These are phyloP conservation scores for Subacronicta megacephala DNA, from an alignment of 2,888 invertebrate species.

Conservation along the genomic window DNA sequence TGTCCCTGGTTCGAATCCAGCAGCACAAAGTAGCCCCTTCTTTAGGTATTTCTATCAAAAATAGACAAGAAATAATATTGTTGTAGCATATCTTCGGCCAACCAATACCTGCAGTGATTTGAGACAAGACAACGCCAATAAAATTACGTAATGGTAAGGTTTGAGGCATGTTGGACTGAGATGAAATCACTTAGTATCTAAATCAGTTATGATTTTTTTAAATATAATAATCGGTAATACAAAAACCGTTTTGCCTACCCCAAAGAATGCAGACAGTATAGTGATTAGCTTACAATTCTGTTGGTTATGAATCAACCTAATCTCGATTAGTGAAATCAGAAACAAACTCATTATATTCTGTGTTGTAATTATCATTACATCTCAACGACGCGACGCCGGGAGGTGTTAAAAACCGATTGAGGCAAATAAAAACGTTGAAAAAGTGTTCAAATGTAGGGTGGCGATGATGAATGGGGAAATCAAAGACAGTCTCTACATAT, in stretches of 20 bases:
- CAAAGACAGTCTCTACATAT: background rate
- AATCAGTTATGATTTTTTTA: no score
- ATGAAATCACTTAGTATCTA: no score
- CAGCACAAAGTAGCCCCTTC: no score
- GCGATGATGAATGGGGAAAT: background rate
- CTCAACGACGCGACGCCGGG: conserved; percentile 42
- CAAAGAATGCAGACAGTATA: conserved; percentile 7
- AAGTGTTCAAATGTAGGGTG: conserved; percentile 57
- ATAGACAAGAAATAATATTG: no score
- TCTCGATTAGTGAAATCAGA: conserved; percentile 56
- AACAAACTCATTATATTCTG: conserved; percentile 65
- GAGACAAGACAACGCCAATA: no score
- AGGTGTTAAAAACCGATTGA: conserved; percentile 77
- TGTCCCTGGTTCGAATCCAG: no score
- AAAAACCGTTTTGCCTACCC: background rate
- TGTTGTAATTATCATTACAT: conserved; percentile 59
- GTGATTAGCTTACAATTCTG: conserved; percentile 38
- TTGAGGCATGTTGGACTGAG: no score
- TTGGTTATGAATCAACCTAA: conserved; percentile 52
- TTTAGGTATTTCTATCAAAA: no score
- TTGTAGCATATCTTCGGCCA: no score
- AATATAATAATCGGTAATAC: background rate
- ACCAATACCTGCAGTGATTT: no score
- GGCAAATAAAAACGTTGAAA: conserved; percentile 59
- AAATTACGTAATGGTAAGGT: no score